Percentiles rank a stretch among this genome's conserved stretches.
Evolutionary conservation across 2,888 invertebrate genomes (phyloP).

Genomic region (Leucophenga maculata): DNA sequence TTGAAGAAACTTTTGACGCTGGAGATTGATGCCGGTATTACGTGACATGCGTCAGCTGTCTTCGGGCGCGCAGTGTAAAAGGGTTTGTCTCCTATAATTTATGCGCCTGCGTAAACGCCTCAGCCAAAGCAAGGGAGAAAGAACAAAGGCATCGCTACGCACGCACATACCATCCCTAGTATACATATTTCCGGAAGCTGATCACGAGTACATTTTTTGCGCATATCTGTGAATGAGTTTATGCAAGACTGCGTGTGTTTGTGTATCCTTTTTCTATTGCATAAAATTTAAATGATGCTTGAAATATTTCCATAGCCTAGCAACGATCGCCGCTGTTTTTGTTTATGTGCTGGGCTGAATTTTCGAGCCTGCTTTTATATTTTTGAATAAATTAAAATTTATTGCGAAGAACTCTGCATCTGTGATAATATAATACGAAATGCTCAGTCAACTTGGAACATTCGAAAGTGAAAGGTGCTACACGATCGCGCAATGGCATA

Average conservation of each 20-base stretch:
- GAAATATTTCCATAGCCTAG: conserved; percentile 18
- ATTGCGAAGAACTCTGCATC: conserved; percentile 46
- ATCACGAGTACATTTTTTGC: not conserved
- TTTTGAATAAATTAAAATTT: conserved; percentile 68
- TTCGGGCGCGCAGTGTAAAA: conserved; percentile 36
- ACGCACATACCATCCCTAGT: conserved; percentile 22
- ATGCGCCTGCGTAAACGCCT: conserved; percentile 69
- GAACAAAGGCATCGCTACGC: not conserved
- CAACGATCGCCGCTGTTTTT: conserved; percentile 35
- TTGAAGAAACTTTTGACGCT: conserved; percentile 33
- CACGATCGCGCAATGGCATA: no score
- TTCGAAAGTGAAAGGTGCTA: not conserved
- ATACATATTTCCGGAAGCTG: conserved; percentile 18
- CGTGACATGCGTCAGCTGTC: conserved; percentile 57
- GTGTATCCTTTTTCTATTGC: conserved; percentile 17
- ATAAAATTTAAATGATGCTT: conserved; percentile 24
- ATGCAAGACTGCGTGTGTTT: conserved; percentile 3
- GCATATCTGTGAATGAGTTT: no score
- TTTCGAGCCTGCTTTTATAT: conserved; percentile 39
- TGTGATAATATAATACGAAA: not conserved
- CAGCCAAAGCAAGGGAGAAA: conserved; percentile 21
- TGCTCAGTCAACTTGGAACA: not conserved
- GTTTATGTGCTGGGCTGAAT: conserved; percentile 34
- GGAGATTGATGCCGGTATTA: conserved; percentile 67
- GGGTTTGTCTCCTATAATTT: conserved; percentile 60